Percentiles rank a stretch among this genome's conserved stretches.
Conservation (phyloP, 2,797 vertebrate species). For the Acipenser transmontanus region DNA sequence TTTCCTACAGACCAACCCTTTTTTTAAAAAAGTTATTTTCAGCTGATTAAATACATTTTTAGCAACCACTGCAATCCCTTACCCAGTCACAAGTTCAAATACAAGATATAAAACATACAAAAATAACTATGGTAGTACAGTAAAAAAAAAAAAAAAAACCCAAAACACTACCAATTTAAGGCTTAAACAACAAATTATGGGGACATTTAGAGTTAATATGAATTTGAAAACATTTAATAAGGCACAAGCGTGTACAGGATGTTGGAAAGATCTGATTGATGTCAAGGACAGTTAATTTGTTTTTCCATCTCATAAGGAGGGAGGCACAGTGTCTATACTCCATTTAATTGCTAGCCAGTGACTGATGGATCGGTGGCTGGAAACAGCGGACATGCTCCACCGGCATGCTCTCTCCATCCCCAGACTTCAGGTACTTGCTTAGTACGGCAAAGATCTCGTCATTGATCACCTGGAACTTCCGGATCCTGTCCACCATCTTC, state of each 20-base stretch:
- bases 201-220: background rate
- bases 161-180: background rate
- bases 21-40: slow-evolving; percentile 30
- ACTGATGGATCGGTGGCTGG: slow-evolving; percentile 96
- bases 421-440: slow-evolving; percentile 93
- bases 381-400: slow-evolving; percentile 97
- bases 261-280: slow-evolving; percentile 25
- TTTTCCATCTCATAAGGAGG: slow-evolving; percentile 25
- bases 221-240: slow-evolving; percentile 43
- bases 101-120: slow-evolving; percentile 56
- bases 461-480: slow-evolving; percentile 92
- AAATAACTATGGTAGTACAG: slow-evolving; percentile 56
- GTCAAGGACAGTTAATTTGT: slow-evolving; percentile 32
- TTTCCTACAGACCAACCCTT: slow-evolving; percentile 31
- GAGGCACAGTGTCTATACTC: slow-evolving; percentile 3
- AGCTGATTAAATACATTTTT: slow-evolving; percentile 27
- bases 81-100: slow-evolving; percentile 29
- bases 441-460: slow-evolving; percentile 91
- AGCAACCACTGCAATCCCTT: slow-evolving; percentile 49
- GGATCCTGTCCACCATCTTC: slow-evolving; percentile 97
- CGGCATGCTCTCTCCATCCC: slow-evolving; percentile 87
- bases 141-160: slow-evolving; percentile 42
- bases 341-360: slow-evolving; percentile 85
- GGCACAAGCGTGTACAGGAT: slow-evolving; percentile 64
- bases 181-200: background rate